Evolutionary conservation across 2,113 vertebrate genomes (phyloP), one percentile per base, ranked within the genome.

Genomic region (Scytalopus superciliaris): DNA sequence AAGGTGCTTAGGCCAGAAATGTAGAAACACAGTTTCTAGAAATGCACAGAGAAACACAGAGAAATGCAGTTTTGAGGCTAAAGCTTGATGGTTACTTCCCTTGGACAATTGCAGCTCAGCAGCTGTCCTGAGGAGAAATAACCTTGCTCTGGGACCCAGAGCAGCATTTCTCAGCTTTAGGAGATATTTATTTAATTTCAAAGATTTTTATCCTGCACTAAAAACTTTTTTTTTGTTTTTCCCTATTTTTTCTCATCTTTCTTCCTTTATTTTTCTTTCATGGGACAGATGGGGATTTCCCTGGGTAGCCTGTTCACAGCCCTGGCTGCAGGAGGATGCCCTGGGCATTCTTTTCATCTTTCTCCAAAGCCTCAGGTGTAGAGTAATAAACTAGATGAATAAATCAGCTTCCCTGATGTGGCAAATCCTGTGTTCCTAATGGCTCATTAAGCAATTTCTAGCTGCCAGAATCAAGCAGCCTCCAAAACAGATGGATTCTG

Each of bases 391-490:
- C 47, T 35, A 76, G 37, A 70, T 76, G 13, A 87, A 87, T 82
- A 91, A 92, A 94, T 76, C 40, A 56, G 45, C 44, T 94, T 89
- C 57, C 70, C 84, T 84, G 56, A 84, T 82, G 81, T 76, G 57
- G 73, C 84, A 95, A 87, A 89, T 96, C 56, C 27, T 4, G 1
- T 83, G 64, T 52, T 92, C 42, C 56, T 93, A 74, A 95, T 68
- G 91, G 69, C 91, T 95, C 80, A 67, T 96, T 95, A 84, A 84
- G 62, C 87, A 81, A 72, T 93, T 84, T 88, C 63, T 81, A 70
- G 53, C 49, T 95, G 94, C 73, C 74, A 74, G 87, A 82, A 87
- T 79, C 77, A 90, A 82, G 68, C 86, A 86, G 68, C 59, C 84
- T 78, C 66, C 60, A 40, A 92, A 95, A 49, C 80, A 94, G 87